These are phyloP conservation scores for Pachycephala philippinensis DNA, from an alignment of 2,113 vertebrate genomes.

Conservation along the genomic window DNA sequence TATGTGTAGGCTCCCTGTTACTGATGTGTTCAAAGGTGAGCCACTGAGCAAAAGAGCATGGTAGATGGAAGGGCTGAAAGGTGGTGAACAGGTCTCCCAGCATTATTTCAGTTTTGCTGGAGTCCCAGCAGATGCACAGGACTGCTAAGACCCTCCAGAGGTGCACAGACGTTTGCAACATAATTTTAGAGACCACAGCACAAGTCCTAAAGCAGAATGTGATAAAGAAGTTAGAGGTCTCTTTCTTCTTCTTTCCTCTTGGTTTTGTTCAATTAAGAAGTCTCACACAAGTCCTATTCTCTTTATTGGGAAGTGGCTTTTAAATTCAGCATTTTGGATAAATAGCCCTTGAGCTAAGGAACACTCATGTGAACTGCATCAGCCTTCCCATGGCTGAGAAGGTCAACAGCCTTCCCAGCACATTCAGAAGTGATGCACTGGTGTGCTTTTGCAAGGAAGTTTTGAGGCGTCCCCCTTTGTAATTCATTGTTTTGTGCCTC, in stretches of 20 bases:
- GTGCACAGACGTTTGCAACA: neutral
- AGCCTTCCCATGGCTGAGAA: neutral
- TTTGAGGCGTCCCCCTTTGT: neutral
- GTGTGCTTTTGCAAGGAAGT: neutral
- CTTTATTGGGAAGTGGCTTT: neutral
- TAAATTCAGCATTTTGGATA: neutral
- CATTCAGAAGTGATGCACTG: neutral
- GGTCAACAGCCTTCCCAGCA: neutral
- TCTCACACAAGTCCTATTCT: neutral
- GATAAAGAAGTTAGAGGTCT: neutral
- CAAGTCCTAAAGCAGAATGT: neutral
- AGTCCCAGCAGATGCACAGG: neutral
- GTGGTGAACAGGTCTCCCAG: neutral
- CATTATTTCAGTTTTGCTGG: neutral
- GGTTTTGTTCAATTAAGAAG: neutral
- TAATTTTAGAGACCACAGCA: neutral
- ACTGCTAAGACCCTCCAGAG: neutral
- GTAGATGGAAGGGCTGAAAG: neutral
- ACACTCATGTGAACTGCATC: neutral
- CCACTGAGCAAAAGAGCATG: fast-evolving
- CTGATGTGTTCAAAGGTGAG: neutral
- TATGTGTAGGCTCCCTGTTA: neutral
- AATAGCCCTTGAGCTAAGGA: neutral
- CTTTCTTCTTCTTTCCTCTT: neutral
- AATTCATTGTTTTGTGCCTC: neutral